Percentiles rank a stretch among this genome's conserved stretches.
phyloP scores from a whole-genome alignment of 2,888 invertebrate genomes.

The Acrobasis consociella region DNA sequence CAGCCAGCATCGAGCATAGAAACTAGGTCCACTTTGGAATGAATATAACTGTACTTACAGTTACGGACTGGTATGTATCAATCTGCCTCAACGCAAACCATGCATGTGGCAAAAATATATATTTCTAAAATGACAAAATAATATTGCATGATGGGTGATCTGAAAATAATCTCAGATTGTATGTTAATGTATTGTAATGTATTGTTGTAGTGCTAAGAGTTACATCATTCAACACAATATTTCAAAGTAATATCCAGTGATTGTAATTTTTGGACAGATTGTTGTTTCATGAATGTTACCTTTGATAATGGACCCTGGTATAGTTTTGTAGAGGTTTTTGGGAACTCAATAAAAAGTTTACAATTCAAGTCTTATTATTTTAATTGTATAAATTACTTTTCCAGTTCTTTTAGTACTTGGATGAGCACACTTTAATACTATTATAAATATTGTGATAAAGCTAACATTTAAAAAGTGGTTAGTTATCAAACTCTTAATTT shows the following conservation, averaged over 20 bases:
- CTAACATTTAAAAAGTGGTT: conserved; percentile 22
- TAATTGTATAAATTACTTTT: conserved; percentile 36
- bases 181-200: conserved; percentile 37
- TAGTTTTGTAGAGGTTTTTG: conserved; percentile 81
- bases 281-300: conserved; percentile 60
- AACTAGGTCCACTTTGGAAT: too few relatives aligned
- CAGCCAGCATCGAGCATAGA: too few relatives aligned
- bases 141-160: conserved; percentile 23
- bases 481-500: conserved; percentile 19
- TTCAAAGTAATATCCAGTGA: conserved; percentile 42
- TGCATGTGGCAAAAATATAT: too few relatives aligned
- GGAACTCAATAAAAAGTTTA: conserved; percentile 74
- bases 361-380: conserved; percentile 43
- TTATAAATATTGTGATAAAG: conserved; percentile 36
- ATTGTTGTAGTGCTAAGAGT: conserved; percentile 42
- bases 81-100: neutral
- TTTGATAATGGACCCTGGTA: conserved; percentile 69
- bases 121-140: neutral
- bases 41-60: neutral
- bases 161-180: conserved; percentile 31
- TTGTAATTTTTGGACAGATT: conserved; percentile 44
- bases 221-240: conserved; percentile 25
- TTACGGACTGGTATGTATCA: neutral
- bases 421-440: conserved; percentile 27
- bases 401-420: conserved; percentile 29